A percentile compares a stretch with the other conserved stretches of the same genome.
These are phyloP conservation scores for Nephila pilipes DNA, from an alignment of 1,140 invertebrate species.

Conservation along the genomic window DNA sequence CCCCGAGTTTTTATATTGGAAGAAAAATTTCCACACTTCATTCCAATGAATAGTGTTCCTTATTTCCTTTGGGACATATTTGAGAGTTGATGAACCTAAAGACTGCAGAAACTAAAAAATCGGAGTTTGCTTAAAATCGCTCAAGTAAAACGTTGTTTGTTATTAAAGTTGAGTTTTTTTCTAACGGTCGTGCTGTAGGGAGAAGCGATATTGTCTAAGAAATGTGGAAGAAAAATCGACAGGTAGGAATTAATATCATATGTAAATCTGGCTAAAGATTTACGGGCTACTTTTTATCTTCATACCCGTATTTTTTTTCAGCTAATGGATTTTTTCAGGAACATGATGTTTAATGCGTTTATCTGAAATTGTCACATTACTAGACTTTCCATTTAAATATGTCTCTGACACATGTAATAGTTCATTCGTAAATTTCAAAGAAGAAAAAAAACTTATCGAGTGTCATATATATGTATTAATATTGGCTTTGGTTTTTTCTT, in stretches of 20 bases:
- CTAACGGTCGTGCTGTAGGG: not conserved
- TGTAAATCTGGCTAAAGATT: conserved; percentile 39
- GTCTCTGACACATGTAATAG: too few relatives aligned
- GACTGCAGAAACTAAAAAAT: conserved; percentile 35
- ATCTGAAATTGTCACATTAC: not conserved
- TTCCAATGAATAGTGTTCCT: conserved; percentile 70
- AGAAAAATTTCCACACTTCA: conserved; percentile 68
- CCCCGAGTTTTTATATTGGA: conserved; percentile 1
- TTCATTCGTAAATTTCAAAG: too few relatives aligned
- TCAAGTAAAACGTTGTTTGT: conserved; percentile 51
- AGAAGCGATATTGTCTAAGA: not conserved
- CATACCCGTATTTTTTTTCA: not conserved
- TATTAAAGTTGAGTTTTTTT: conserved; percentile 31
- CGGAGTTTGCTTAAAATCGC: conserved; percentile 21
- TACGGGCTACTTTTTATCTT: conserved; percentile 21
- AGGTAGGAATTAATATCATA: conserved; percentile 30
- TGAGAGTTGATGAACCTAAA: conserved; percentile 61
- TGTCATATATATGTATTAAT: too few relatives aligned
- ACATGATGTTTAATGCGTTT: not conserved
- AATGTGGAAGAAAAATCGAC: not conserved
- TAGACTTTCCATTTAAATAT: too few relatives aligned
- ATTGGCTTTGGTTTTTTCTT: too few relatives aligned
- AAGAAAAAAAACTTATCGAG: too few relatives aligned
- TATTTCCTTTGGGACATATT: conserved; percentile 61
- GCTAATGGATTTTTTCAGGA: not conserved